phyloP scores from a whole-genome alignment of 92 coral and sea anemone genomes.

The Actinernus sp. region DNA sequence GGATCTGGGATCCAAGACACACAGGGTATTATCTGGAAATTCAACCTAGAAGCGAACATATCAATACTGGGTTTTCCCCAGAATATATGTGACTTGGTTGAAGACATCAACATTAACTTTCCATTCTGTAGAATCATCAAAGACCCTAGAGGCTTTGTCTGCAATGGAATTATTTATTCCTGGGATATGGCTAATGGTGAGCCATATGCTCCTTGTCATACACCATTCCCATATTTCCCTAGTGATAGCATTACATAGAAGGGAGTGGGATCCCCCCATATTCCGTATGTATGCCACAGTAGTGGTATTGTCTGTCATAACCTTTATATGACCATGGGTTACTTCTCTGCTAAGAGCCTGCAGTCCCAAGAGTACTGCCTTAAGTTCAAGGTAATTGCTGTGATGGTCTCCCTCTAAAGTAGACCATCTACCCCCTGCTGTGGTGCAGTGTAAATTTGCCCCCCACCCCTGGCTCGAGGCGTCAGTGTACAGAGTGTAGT shows the following conservation, averaged over 20 bases:
- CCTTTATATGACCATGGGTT: neutral
- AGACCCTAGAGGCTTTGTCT: conserved; percentile 43
- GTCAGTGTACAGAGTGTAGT: conserved; percentile 21
- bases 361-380: conserved; percentile 22
- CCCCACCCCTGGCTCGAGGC: conserved; percentile 58
- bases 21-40: conserved; percentile 33
- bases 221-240: conserved; percentile 47
- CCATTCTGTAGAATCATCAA: conserved; percentile 51
- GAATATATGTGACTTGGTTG: conserved; percentile 1
- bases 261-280: conserved; percentile 60
- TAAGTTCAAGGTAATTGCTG: conserved; percentile 34
- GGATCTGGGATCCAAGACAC: conserved; percentile 59
- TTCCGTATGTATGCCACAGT: conserved; percentile 40
- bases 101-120: conserved; percentile 28
- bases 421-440: conserved; percentile 59
- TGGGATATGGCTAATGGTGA: conserved; percentile 39
- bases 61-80: conserved; percentile 39
- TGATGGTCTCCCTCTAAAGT: conserved; percentile 8
- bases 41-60: conserved; percentile 52
- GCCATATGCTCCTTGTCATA: conserved; percentile 34
- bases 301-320: conserved; percentile 25
- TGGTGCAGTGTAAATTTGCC: conserved; percentile 9
- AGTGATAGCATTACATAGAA: conserved; percentile 4
- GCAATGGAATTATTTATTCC: conserved; percentile 38
- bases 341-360: conserved; percentile 3